phyloP scores from a whole-genome alignment of 2,113 vertebrate genomes.

The Prionailurus viverrinus region DNA sequence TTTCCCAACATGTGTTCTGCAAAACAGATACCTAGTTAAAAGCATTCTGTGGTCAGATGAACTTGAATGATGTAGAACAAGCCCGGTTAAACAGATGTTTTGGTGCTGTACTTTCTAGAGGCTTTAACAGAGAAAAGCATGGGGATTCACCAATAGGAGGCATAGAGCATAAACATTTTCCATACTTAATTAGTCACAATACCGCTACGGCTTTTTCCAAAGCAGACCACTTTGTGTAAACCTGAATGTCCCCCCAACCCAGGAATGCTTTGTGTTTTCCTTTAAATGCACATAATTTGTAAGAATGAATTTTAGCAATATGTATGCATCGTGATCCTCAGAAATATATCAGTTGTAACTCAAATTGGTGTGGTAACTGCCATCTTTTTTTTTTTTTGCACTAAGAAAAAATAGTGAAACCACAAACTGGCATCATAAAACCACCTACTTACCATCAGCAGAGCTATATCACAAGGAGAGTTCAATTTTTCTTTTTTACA shows the following conservation, averaged over 20 bases:
- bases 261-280: background rate
- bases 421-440: background rate
- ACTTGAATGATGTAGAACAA: conserved; percentile 49
- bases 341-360: conserved; percentile 8
- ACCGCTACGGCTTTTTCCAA: background rate
- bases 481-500: background rate
- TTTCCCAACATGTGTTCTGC: conserved; percentile 2
- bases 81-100: conserved; percentile 55
- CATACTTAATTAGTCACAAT: background rate
- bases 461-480: background rate
- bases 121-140: conserved; percentile 42
- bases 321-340: background rate
- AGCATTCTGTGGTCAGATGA: conserved; percentile 43
- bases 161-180: background rate
- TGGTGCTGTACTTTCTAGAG: background rate
- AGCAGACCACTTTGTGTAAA: background rate
- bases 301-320: background rate
- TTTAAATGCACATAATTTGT: background rate
- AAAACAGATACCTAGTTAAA: conserved; percentile 42
- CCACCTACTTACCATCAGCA: background rate
- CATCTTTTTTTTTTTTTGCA: background rate
- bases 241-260: background rate
- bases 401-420: background rate
- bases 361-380: background rate
- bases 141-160: background rate